A percentile compares a stretch with the other conserved stretches of the same genome.
These are phyloP conservation scores for Calameuta idolon DNA, from an alignment of 2,888 invertebrate genomes.

Conservation along the genomic window DNA sequence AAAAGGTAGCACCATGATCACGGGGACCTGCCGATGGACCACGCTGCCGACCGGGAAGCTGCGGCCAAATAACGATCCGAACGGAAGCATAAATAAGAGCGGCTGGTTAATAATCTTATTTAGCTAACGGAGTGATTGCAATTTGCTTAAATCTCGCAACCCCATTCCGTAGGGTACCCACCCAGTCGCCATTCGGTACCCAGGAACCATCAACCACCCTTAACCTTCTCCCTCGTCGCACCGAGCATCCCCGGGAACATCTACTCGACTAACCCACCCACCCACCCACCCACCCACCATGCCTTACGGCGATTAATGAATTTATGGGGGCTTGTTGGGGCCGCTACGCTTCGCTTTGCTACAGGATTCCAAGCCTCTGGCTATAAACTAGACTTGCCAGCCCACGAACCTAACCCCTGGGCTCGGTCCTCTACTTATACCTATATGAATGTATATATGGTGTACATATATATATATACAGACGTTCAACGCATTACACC, in stretches of 20 bases:
- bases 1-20: fast-evolving
- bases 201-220: neutral
- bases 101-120: slow-evolving; percentile 60
- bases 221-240: neutral
- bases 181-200: slow-evolving; percentile 22
- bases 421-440: slow-evolving; percentile 19
- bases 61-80: slow-evolving; percentile 42
- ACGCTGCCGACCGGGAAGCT: neutral
- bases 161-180: slow-evolving; percentile 36
- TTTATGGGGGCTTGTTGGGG: slow-evolving; percentile 56
- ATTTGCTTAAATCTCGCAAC: slow-evolving; percentile 58
- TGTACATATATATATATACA: neutral
- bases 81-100: slow-evolving; percentile 54
- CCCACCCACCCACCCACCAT: slow-evolving; percentile 16
- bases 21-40: neutral
- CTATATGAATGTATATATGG: neutral
- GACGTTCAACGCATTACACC: slow-evolving; percentile 13
- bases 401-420: slow-evolving; percentile 53
- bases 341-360: slow-evolving; percentile 50
- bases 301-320: slow-evolving; percentile 58
- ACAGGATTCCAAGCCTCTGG: slow-evolving; percentile 52
- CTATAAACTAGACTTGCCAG: slow-evolving; percentile 56
- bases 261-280: neutral
- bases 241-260: neutral
- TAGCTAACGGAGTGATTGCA: slow-evolving; percentile 58